Evolutionary conservation across 2,113 vertebrate genomes (phyloP), one percentile per base, ranked within the genome.

Genomic region (Daphoenositta chrysoptera): DNA sequence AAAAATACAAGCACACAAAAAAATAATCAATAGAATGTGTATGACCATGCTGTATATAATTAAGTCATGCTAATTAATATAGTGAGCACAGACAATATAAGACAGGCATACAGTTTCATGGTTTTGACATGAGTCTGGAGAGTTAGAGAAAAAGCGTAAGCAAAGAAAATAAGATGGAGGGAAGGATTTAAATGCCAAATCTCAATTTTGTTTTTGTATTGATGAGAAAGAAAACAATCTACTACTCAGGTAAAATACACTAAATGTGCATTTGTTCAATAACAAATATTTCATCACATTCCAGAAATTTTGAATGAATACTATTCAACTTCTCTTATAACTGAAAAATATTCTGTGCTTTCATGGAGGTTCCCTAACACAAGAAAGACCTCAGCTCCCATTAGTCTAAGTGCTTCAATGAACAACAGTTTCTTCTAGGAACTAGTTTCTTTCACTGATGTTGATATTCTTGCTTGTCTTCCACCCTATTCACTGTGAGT

Each of bases 341-440:
- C 7, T 51, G 17, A 56, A 78, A 69, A 63, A 42, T 64, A 19
- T 18, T 44, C 15, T 18, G 3, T 71, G 6, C 17, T 86, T 82
- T 56, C 23, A 16, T 4, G 44, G 13, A 1, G 0, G 1, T 24
- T 17, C 16, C 30, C 2, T 0, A 63, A 39, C 39, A 13, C 16
- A 57, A 18, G 37, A 63, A 76, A 66, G 6, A 75, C 16, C 5
- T 71, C 19, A 57, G 7, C 15, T 44, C n/a, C 20, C 18, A 12
- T 31, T 37, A 21, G 10, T 58, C 27, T 76, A 9, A 47, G 24
- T 26, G 16, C 9, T 45, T 54, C 31, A 50, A 1, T 18, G 3
- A 23, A 3, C 39, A 28, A 18, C 7, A 30, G 5, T 44, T 61
- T 86, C 2, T 33, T 71, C n/a, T 27, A 65, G 51, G 18, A 82